Evolutionary conservation across 2,113 vertebrate genomes (phyloP).

Genomic region (Corynorhinus townsendii): DNA sequence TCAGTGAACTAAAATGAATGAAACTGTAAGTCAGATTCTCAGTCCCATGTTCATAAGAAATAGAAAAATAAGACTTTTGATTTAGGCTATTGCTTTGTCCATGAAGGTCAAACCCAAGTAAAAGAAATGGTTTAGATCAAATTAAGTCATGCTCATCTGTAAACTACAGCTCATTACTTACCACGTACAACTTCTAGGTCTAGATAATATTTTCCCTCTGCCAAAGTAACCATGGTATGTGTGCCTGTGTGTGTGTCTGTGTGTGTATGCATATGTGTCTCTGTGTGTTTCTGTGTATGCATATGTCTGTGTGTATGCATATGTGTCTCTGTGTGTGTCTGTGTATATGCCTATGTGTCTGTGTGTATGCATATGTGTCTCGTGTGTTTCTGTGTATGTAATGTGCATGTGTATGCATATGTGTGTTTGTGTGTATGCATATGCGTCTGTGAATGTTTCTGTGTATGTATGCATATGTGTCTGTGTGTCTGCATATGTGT

Average conservation of each 20-base stretch:
- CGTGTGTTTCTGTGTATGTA: too few relatives aligned
- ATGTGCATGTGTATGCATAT: too few relatives aligned
- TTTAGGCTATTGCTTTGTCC: neutral
- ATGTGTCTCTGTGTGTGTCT: neutral
- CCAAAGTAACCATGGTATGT: neutral
- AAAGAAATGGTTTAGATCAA: neutral
- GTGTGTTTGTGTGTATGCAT: too few relatives aligned
- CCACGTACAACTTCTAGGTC: neutral
- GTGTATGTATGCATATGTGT: neutral
- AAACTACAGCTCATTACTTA: slow-evolving; percentile 2
- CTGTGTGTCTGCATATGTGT: neutral
- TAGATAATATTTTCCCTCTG: neutral
- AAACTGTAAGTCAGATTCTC: neutral
- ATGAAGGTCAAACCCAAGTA: neutral
- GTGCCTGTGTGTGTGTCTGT: neutral
- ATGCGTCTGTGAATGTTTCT: too few relatives aligned
- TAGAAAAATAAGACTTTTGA: neutral
- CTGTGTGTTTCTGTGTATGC: too few relatives aligned
- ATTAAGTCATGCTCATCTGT: neutral
- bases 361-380: too few relatives aligned
- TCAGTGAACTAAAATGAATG: neutral
- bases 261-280: too few relatives aligned
- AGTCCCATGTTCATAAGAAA: neutral
- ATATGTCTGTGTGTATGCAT: neutral
- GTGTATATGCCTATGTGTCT: neutral